Conservation (phyloP, 2,888 invertebrate genomes). For the Oscheius sp. region DNA sequence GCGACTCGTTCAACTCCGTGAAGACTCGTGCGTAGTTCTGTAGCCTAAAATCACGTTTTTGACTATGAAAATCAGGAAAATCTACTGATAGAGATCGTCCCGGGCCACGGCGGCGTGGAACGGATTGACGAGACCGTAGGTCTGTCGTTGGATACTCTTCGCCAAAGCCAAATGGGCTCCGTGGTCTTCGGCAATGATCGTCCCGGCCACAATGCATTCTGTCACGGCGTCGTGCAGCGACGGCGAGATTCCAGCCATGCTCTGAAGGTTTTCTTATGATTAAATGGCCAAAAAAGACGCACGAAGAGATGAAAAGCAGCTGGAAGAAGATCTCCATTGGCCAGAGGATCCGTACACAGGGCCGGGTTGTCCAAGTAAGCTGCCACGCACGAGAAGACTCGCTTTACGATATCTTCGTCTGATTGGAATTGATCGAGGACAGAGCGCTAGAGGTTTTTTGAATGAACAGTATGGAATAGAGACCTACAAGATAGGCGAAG, state of each 20-base stretch:
- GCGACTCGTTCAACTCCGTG: conserved; percentile 91
- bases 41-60: conserved; percentile 77
- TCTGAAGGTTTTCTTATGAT: conserved; percentile 63
- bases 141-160: conserved; percentile 78
- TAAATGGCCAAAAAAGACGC: conserved; percentile 68
- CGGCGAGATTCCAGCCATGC: conserved; percentile 72
- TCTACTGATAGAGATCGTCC: conserved; percentile 80
- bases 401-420: conserved; percentile 44
- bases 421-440: conserved; percentile 43
- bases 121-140: conserved; percentile 84
- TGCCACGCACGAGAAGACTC: conserved; percentile 81
- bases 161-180: conserved; percentile 82
- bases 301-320: conserved; percentile 75
- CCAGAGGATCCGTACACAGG: conserved; percentile 82
- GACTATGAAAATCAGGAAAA: neutral
- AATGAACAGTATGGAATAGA: neutral
- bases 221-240: conserved; percentile 88
- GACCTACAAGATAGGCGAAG: conserved; percentile 81
- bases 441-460: neutral
- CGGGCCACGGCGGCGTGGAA: conserved; percentile 91
- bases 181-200: conserved; percentile 72
- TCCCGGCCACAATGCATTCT: conserved; percentile 55
- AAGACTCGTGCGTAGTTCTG: conserved; percentile 93
- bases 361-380: conserved; percentile 90
- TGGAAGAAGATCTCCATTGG: conserved; percentile 74